These are phyloP conservation scores for Hirtodrosophila cameraria DNA, from an alignment of 2,888 invertebrate species.

Conservation along the genomic window DNA sequence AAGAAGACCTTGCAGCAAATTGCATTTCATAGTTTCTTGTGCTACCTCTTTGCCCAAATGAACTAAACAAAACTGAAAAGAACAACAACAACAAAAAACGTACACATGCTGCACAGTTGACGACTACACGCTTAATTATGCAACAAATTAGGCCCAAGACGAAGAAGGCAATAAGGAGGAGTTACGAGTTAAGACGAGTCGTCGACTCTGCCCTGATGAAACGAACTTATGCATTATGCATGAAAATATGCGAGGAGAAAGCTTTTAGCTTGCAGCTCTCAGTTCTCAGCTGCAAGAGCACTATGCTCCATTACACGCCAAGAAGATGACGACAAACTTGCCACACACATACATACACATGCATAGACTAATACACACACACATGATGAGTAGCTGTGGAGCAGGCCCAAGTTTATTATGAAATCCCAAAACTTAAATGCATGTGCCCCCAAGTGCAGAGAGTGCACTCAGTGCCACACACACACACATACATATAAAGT, in stretches of 20 bases:
- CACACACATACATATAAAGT: constrained; percentile 39
- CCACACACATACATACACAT: constrained; percentile 8
- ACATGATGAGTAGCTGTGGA: constrained; percentile 14
- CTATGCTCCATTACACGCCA: constrained; percentile 73
- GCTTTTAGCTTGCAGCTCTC: constrained; percentile 31
- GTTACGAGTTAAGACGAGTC: constrained; percentile 40
- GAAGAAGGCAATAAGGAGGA: constrained; percentile 17
- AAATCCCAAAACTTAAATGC: constrained; percentile 78
- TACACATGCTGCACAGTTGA: constrained; percentile 42
- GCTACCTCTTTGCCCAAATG: constrained; percentile 36
- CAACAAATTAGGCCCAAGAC: constrained; percentile 76
- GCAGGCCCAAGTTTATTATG: constrained; percentile 63
- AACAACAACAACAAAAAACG: constrained; percentile 13
- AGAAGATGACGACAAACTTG: constrained; percentile 55
- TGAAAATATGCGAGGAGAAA: constrained; percentile 53
- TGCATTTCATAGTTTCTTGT: constrained; percentile 23
- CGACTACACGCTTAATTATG: constrained; percentile 75
- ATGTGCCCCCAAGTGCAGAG: constrained; percentile 55
- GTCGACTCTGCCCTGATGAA: constrained; percentile 58
- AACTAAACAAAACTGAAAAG: constrained; percentile 39
- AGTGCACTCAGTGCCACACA: constrained; percentile 53
- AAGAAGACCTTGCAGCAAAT: background rate
- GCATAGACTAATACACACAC: constrained; percentile 2
- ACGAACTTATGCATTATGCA: constrained; percentile 76
- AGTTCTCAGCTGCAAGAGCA: constrained; percentile 47